Base-by-base conservation (phyloP, 2,113 vertebrate species). In the Dasyurus viverrinus region DNA sequence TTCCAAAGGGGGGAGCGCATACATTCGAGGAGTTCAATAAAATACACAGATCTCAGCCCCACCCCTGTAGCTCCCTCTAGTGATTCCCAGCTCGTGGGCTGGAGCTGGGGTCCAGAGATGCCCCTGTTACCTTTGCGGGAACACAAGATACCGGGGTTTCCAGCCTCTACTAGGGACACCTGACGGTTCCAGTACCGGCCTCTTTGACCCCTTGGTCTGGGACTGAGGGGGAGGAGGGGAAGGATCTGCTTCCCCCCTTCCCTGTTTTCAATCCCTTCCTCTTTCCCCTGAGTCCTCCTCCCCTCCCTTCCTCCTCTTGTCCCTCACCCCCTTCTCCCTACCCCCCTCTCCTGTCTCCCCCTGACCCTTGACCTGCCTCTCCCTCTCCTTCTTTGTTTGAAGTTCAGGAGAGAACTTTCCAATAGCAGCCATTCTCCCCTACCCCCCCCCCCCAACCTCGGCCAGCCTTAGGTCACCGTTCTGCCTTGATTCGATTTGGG, bases 221-320 rank as follows among this genome's bases (percentile, higher is more conserved):
- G 26, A 57, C 55, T 57, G 55, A 26, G 8, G 55, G 54, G 55
- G 55, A 30, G 26, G 25, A 57, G 55, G 8, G 55, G 55, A 57
- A 57, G 9, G 55, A 57, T 57, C 26, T 57, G 55, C 55, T 30
- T 93, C 97, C 96, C 97, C 92, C 96, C 97, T 95, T 98, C 98
- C 97, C 97, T 98, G 98, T 98, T 98, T 98, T 98, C 98, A 94
- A 98, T 98, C 98, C 96, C 97, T 96, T 97, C 98, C 96, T 96
- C 98, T 98, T 98, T 98, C 97, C 98, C 97, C 97, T 97, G 97
- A 98, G 97, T 97, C 98, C 97, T 97, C 98, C 95, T 97, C 96
- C 97, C 95, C 96, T 89, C 1, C 6, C 16, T 7, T 0, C 0
- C 14, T 42, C 92, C 89, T 22, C 55, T 57, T 57, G 55, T 57